Evolutionary conservation across 2,797 vertebrate genomes (phyloP).

Genomic region (Sibirionetta formosa): DNA sequence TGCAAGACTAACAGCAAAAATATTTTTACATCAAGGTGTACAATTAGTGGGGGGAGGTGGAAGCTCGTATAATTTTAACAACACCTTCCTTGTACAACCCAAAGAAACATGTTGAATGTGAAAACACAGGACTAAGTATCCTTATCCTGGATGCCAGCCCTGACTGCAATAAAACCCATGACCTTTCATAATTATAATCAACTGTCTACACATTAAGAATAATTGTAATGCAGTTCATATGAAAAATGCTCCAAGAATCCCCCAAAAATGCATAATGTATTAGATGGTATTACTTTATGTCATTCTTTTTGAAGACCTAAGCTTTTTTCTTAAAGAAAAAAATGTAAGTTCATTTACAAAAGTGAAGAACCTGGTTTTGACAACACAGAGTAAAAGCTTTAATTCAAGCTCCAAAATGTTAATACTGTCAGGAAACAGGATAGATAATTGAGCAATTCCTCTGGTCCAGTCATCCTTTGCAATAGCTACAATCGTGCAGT

Average conservation of each 20-base stretch:
- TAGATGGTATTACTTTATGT: not conserved
- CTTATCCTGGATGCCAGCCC: not conserved
- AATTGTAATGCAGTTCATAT: not conserved
- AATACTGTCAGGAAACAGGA: not conserved
- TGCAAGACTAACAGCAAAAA: not conserved
- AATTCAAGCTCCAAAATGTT: not conserved
- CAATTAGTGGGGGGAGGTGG: not conserved
- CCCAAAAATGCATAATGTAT: not conserved
- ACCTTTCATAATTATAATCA: not conserved
- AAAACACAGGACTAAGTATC: not conserved
- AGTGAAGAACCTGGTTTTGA: not conserved
- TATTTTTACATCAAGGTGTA: not conserved
- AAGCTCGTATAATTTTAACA: not conserved
- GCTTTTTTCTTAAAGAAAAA: not conserved
- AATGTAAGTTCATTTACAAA: not conserved
- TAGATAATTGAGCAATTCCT: not conserved
- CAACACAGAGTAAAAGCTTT: not conserved
- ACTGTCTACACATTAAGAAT: not conserved
- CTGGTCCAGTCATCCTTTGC: not conserved
- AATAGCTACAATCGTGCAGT: not conserved
- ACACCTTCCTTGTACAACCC: not conserved
- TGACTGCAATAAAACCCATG: not conserved
- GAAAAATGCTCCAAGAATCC: not conserved
- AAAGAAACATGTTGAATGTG: not conserved
- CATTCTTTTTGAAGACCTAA: not conserved